Evolutionary conservation across 2,888 invertebrate species (phyloP).

Genomic region (Nephrotoma appendiculata): DNA sequence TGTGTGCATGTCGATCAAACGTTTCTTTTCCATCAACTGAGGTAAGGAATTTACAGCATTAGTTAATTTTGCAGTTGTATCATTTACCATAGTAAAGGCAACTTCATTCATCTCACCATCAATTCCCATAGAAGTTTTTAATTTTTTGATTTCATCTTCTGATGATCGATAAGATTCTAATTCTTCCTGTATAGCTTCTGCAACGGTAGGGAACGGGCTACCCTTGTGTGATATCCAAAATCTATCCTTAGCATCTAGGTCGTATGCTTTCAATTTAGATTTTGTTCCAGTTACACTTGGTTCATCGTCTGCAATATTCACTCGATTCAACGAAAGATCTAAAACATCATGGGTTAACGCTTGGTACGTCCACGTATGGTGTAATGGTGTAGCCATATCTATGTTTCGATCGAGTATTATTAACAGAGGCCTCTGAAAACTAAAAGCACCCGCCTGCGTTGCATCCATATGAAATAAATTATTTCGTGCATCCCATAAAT

Average conservation of each 20-base stretch:
- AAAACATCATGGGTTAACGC: constrained; percentile 93
- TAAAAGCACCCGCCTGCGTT: constrained; percentile 56
- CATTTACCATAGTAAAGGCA: constrained; percentile 74
- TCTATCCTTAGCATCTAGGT: constrained; percentile 75
- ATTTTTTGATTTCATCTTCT: constrained; percentile 91
- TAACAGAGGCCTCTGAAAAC: constrained; percentile 86
- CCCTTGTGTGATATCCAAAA: constrained; percentile 93
- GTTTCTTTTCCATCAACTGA: constrained; percentile 91
- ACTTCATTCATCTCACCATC: constrained; percentile 71
- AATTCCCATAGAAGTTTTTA: constrained; percentile 89
- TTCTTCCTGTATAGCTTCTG: constrained; percentile 97
- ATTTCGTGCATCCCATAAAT: constrained; percentile 90
- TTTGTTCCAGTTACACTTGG: constrained; percentile 46
- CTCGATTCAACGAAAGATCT: constrained; percentile 74
- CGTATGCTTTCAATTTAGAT: constrained; percentile 73
- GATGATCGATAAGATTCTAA: constrained; percentile 82
- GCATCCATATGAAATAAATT: constrained; percentile 85
- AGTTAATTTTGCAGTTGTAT: constrained; percentile 85
- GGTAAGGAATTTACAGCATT: constrained; percentile 93
- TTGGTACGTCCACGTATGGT: constrained; percentile 99
- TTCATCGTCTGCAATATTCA: constrained; percentile 51
- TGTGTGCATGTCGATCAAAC: constrained; percentile 97
- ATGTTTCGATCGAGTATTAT: constrained; percentile 86
- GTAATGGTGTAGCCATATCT: constrained; percentile 94
- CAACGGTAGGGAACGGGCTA: constrained; percentile 84